A percentile compares a stretch with the other conserved stretches of the same genome.
phyloP scores from a whole-genome alignment of 2,113 vertebrate genomes.

The Epinephelus cyanopodus region DNA sequence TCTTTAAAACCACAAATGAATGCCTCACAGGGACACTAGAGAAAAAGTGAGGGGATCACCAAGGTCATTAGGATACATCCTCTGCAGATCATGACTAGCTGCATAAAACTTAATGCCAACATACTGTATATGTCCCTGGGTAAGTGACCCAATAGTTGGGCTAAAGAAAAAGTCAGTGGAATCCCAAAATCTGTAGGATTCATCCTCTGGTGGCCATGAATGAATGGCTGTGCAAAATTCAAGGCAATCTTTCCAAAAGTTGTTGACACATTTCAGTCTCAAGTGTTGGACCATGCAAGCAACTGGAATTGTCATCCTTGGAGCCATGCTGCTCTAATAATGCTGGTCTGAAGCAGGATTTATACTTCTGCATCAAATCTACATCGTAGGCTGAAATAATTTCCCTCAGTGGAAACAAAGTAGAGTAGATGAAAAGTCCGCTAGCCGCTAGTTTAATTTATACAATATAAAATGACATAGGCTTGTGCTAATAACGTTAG shows the following conservation, averaged over 20 bases:
- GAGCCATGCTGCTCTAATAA: too few species aligned
- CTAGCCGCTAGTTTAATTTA: too few species aligned
- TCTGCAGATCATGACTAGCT: neutral
- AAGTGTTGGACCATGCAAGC: too few species aligned
- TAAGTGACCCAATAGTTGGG: too few species aligned
- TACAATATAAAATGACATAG: too few species aligned
- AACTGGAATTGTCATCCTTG: too few species aligned
- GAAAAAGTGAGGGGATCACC: neutral
- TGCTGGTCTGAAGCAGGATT: too few species aligned
- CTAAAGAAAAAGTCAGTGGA: neutral
- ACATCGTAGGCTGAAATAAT: too few species aligned
- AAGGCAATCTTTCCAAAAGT: neutral
- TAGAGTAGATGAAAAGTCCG: too few species aligned
- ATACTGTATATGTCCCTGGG: neutral
- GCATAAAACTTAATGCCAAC: neutral
- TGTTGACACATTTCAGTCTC: neutral
- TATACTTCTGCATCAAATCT: too few species aligned
- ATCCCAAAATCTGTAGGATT: neutral
- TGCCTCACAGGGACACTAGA: neutral
- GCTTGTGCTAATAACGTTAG: too few species aligned
- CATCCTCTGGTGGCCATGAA: neutral
- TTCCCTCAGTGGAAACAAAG: too few species aligned
- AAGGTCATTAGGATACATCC: neutral
- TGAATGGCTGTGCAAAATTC: neutral
- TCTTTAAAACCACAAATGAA: neutral